Evolutionary conservation across 2,797 vertebrate genomes (phyloP).

Genomic region (Busarellus nigricollis): DNA sequence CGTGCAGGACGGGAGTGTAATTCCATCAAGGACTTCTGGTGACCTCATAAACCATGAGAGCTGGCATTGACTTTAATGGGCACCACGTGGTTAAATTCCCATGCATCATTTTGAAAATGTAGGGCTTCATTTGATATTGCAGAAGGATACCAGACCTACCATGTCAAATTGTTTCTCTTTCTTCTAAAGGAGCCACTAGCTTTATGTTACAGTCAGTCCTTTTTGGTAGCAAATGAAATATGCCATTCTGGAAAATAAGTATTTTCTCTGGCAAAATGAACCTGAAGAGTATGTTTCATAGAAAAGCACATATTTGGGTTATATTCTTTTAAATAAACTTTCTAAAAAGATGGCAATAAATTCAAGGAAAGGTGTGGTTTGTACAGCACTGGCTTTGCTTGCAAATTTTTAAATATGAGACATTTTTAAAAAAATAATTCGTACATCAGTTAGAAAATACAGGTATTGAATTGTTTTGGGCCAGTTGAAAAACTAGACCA

Average conservation of each 20-base stretch:
- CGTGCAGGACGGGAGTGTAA: not conserved
- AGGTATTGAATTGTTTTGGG: not conserved
- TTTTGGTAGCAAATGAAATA: conserved; percentile 67
- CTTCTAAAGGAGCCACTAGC: conserved; percentile 46
- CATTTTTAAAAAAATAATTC: not conserved
- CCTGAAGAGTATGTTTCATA: not conserved
- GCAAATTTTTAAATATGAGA: not conserved
- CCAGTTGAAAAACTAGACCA: not conserved
- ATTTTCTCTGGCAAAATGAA: conserved; percentile 58
- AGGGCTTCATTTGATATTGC: conserved; percentile 62
- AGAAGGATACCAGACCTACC: conserved; percentile 63
- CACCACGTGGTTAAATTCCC: conserved; percentile 52
- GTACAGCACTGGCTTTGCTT: not conserved
- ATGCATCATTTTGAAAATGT: conserved; percentile 59
- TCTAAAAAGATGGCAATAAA: conserved; percentile 39
- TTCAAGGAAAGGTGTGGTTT: conserved; percentile 45
- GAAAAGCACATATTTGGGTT: conserved; percentile 40
- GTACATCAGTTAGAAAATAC: not conserved
- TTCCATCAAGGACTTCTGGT: conserved; percentile 62
- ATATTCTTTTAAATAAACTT: conserved; percentile 50
- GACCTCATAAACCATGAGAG: conserved; percentile 67
- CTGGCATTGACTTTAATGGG: conserved; percentile 65
- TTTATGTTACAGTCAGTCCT: conserved; percentile 51
- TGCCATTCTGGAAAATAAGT: conserved; percentile 52
- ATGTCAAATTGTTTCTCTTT: conserved; percentile 66